Percentiles rank a stretch among this genome's conserved stretches.
Conservation (phyloP, 2,888 invertebrate species). For the Tolmerus cingulatus region DNA sequence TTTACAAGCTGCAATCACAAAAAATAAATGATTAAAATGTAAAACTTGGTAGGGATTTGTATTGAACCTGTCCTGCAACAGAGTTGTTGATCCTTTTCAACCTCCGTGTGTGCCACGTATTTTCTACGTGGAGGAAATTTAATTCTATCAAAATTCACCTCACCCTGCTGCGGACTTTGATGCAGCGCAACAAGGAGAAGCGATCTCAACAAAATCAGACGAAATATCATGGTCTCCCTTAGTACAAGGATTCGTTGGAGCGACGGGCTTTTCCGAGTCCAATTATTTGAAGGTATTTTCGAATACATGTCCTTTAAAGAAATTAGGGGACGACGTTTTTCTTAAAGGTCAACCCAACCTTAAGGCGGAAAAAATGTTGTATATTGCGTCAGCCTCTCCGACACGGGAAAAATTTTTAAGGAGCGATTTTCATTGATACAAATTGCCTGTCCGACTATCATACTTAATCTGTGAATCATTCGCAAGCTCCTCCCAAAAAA, state of each 20-base stretch:
- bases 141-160: neutral
- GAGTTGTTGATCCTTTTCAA: neutral
- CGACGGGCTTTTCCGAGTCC: neutral
- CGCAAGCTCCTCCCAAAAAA: neutral
- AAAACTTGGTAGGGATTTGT: too few species aligned
- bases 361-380: neutral
- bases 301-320: neutral
- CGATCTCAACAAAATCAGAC: neutral
- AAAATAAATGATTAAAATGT: too few species aligned
- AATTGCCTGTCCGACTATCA: neutral
- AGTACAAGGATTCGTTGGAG: neutral
- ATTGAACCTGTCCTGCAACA: neutral
- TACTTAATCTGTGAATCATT: neutral
- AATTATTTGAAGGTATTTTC: neutral
- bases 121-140: neutral
- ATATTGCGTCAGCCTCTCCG: neutral
- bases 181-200: neutral
- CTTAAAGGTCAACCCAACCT: neutral
- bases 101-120: neutral
- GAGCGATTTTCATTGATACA: neutral
- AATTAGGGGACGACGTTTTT: neutral
- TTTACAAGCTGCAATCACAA: neutral
- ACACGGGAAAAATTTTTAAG: neutral
- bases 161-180: neutral
- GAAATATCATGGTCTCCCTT: neutral